Evolutionary conservation across 2,113 vertebrate species (phyloP), one percentile per base, ranked within the genome.

Genomic region (Melanostigma gelatinosum): DNA sequence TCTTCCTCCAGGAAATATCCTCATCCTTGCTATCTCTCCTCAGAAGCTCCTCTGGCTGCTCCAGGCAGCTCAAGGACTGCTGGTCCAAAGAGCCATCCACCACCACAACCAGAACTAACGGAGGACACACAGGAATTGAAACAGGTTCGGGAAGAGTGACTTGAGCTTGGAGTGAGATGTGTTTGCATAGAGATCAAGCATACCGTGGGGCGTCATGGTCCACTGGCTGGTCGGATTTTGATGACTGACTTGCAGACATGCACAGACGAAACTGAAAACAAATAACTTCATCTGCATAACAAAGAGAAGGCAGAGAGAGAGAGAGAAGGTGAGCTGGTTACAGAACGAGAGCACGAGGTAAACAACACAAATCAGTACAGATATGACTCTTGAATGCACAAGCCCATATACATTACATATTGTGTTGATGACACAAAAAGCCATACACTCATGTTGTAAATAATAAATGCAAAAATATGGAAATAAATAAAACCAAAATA

Each of bases 171-270:
- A n/a, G 27, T 44, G 6, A 66, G 3, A 34, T 44, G 12, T 20
- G 8, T 32, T 68, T 55, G 42, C 18, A 27, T 4, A 20, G 44
- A 29, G 7, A 55, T 82, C 5, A 58, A 44, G 86, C 81, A 0
- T 87, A 94, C 93, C 42, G 52, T 92, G 87, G 1, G 90, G 90
- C 52, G 66, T 70, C 36, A 94, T 81, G 46, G 84, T 91, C 93
- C 91, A 87, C 24, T 65, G 50, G 8, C 7, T 29, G 4, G 0
- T 24, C 0, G 90, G 83, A 68, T 83, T 91, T 72, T 68, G 84
- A 38, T 8, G 22, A n/a, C 42, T 18, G 75, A 87, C 27, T 34
- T 84, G 84, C 2, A 85, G 29, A 60, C 86, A 71, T 1, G 40
- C 65, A 40, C 68, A 87, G n/a, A 88, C 0, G 9, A 87, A 7